Evolutionary conservation across 2,797 vertebrate species (phyloP).

Genomic region (Pseudocheirus occidentalis): DNA sequence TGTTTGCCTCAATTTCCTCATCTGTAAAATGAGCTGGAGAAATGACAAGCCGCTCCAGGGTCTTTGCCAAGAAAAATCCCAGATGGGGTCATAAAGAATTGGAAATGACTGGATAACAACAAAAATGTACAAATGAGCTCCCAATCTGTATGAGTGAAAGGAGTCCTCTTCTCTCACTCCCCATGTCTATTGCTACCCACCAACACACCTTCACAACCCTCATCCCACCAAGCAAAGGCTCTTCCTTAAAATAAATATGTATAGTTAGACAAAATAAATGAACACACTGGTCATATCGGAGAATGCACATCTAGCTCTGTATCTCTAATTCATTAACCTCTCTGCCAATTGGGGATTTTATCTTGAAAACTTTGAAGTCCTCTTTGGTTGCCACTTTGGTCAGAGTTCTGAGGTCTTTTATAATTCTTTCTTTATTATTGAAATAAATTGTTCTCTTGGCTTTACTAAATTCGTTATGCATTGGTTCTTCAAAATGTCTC

Average conservation of each 20-base stretch:
- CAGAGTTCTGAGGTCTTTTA: background rate
- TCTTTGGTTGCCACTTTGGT: background rate
- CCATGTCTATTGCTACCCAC: background rate
- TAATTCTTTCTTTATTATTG: background rate
- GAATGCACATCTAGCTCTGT: background rate
- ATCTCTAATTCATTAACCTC: background rate
- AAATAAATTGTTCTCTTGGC: background rate
- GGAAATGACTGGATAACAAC: background rate
- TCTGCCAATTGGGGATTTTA: background rate
- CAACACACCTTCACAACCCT: background rate
- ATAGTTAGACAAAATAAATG: background rate
- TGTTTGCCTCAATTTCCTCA: background rate
- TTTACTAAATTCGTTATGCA: background rate
- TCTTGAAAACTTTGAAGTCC: background rate
- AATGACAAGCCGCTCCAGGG: background rate
- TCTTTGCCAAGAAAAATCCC: background rate
- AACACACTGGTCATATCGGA: background rate
- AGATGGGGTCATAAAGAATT: background rate
- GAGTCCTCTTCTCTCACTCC: background rate
- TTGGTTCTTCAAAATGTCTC: background rate
- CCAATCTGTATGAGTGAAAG: background rate
- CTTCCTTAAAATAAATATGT: background rate
- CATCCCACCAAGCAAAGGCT: background rate
- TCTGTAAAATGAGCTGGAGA: background rate
- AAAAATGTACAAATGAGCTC: background rate